Percentiles rank a stretch among this genome's conserved stretches.
These are phyloP conservation scores for Gracilinanus agilis DNA, from an alignment of 2,113 vertebrate genomes.

Conservation along the genomic window DNA sequence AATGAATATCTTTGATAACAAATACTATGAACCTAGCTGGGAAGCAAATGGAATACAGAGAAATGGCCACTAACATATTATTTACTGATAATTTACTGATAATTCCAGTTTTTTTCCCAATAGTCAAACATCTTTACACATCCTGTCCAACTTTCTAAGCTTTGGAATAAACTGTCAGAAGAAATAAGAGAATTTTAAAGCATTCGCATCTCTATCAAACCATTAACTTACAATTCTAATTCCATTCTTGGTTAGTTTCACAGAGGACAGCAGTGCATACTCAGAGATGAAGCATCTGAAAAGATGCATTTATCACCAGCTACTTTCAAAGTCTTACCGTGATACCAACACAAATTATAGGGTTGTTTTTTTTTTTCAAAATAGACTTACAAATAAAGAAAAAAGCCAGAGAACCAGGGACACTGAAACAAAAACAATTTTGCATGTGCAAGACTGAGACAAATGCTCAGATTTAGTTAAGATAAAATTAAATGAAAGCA, in stretches of 20 bases:
- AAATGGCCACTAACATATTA: slow-evolving; percentile 37
- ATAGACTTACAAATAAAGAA: neutral
- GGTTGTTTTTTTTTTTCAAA: neutral
- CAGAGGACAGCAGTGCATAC: slow-evolving; percentile 37
- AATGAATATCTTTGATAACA: slow-evolving; percentile 39
- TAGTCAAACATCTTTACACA: slow-evolving; percentile 68
- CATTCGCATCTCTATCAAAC: neutral
- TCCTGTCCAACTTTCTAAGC: slow-evolving; percentile 57
- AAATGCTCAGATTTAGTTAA: neutral
- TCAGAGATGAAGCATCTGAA: slow-evolving; percentile 38
- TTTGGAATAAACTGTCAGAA: slow-evolving; percentile 52
- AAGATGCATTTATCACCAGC: neutral
- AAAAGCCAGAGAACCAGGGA: slow-evolving; percentile 1
- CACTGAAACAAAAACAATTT: slow-evolving; percentile 17
- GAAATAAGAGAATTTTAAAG: slow-evolving; percentile 58
- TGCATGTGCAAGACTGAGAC: neutral
- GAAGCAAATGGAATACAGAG: slow-evolving; percentile 49
- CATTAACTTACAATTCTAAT: neutral
- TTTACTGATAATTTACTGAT: slow-evolving; percentile 59
- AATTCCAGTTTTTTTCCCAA: slow-evolving; percentile 60
- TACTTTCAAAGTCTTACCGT: neutral
- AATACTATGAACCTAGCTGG: neutral
- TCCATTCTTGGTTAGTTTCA: slow-evolving; percentile 48
- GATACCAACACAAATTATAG: neutral
- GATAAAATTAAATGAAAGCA: neutral